These are phyloP conservation scores for Psilopsiagon aurifrons DNA, from an alignment of 2,113 vertebrate genomes.

Conservation along the genomic window DNA sequence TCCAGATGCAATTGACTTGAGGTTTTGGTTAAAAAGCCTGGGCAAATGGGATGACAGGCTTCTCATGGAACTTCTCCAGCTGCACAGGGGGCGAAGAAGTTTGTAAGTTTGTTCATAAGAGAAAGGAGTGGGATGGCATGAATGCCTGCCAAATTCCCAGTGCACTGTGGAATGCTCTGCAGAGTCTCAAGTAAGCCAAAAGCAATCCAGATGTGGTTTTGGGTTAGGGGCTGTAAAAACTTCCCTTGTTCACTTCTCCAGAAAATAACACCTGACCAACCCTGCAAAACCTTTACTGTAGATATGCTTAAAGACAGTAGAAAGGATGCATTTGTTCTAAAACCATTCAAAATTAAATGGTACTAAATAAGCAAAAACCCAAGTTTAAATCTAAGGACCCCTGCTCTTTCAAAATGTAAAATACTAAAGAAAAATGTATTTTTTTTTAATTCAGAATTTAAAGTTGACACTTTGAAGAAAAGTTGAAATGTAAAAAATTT, in stretches of 20 bases:
- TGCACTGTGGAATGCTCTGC: neutral
- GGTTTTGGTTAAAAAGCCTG: neutral
- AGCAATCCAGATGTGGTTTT: neutral
- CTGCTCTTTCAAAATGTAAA: neutral
- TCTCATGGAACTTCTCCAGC: neutral
- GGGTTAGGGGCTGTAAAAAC: neutral
- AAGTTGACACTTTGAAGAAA: neutral
- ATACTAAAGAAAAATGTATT: neutral
- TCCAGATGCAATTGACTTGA: neutral
- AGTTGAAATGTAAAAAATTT: neutral
- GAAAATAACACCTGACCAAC: neutral
- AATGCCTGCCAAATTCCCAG: neutral
- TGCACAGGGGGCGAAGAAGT: neutral
- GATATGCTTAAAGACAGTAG: neutral
- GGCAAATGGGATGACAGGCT: neutral
- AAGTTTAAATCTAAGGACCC: neutral
- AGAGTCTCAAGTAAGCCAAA: neutral
- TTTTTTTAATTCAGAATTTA: neutral
- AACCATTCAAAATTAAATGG: neutral
- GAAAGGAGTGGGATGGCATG: rapidly evolving
- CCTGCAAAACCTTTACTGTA: neutral
- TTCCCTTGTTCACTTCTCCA: neutral
- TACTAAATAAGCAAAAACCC: neutral
- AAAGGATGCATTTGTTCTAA: neutral
- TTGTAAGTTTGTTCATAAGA: neutral